Percentiles rank a stretch among this genome's conserved stretches.
These are phyloP conservation scores for Chrysolophus pictus DNA, from an alignment of 2,797 vertebrate species.

Conservation along the genomic window DNA sequence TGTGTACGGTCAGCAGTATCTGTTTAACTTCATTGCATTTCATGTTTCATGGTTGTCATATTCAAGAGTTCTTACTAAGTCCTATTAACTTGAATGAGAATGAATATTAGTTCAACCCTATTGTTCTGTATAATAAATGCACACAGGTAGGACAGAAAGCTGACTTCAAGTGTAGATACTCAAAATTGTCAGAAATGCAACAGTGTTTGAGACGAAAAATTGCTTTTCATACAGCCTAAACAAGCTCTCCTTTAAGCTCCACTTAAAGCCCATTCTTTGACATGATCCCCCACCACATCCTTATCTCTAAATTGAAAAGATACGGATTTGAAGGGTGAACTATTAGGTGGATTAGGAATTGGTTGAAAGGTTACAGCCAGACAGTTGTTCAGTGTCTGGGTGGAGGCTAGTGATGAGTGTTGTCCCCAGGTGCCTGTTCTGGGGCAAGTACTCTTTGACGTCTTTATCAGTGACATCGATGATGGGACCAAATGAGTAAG, in stretches of 20 bases:
- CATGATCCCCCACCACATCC: background rate
- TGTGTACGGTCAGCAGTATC: background rate
- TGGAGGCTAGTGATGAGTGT: too few relatives aligned
- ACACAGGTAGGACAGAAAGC: background rate
- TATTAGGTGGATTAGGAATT: too few relatives aligned
- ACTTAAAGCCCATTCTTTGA: background rate
- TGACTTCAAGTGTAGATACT: background rate
- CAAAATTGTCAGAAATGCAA: background rate
- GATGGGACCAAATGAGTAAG: too few relatives aligned
- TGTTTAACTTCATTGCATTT: conserved; percentile 7
- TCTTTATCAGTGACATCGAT: too few relatives aligned
- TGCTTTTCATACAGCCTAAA: background rate
- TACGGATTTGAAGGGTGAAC: too few relatives aligned
- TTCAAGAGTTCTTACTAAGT: background rate
- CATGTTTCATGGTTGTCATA: background rate
- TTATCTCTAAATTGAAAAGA: too few relatives aligned
- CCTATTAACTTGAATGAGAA: background rate
- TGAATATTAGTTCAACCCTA: background rate
- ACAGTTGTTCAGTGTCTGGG: too few relatives aligned
- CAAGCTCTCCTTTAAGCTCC: background rate
- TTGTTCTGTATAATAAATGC: conserved; percentile 4
- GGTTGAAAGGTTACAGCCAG: too few relatives aligned
- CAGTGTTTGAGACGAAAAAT: background rate
- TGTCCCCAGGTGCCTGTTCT: too few relatives aligned
- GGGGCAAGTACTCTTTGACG: too few relatives aligned